Evolutionary conservation across 2,797 vertebrate genomes (phyloP), one percentile per base, ranked within the genome.

Genomic region (Aythya fuligula): DNA sequence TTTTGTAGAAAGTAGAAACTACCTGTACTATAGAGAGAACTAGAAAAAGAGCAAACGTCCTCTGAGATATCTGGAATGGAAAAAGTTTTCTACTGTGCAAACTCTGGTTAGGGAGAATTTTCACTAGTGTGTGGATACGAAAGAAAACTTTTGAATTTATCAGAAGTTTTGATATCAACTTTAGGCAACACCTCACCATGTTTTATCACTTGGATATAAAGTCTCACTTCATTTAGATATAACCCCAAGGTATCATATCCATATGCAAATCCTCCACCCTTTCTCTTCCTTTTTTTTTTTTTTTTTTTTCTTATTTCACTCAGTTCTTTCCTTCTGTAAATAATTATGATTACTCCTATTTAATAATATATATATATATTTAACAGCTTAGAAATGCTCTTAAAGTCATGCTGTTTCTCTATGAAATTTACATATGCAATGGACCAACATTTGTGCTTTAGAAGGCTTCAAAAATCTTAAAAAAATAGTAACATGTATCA

Each of bases 401-500:
- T 93, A 90, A 91, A 94, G 13, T 2, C 9, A 19, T 53, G 9
- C 8, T 62, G 21, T 61, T 83, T 60, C 19, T 39, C 47, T 80
- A 17, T 43, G 51, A 61, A 38, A 45, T 56, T 87, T 93, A 94
- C 61, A n/a, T 8, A 67, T 79, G 32, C 32, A 95, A 27, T 49
- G 58, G 8, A 49, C 13, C 38, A 90, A 43, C 79, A 5, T 76
- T 84, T 77, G 28, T 71, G 34, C 36, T 88, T 87, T 56, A 62
- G 94, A 87, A 84, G 12, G 12, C 21, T 91, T 88, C 47, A 87
- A 80, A 92, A 64, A 62, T 84, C 62, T 76, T n/a, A 81, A 56
- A 88, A 51, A 58, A 87, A 36, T 2, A 57, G 8, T 81, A 66
- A 57, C 32, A 77, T 45, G 16, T 85, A 54, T 74, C 56, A 28